Evolutionary conservation across 2,113 vertebrate species (phyloP).

Genomic region (Ariopsis seemanni): DNA sequence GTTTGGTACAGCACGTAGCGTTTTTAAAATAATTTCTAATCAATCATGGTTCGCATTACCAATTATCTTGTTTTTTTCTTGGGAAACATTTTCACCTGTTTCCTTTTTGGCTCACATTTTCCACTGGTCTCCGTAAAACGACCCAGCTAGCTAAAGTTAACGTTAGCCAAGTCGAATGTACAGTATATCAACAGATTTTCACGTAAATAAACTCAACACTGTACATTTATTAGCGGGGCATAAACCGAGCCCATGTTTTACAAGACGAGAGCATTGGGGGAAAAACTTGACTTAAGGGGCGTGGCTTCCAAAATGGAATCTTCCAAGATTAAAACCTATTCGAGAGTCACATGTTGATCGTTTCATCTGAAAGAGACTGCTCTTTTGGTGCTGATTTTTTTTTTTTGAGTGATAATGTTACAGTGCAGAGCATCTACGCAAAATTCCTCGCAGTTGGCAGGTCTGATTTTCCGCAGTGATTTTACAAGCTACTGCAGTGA

Average conservation of each 20-base stretch:
- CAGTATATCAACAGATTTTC: too few relatives aligned
- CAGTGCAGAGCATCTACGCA: not conserved
- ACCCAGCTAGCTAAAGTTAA: too few relatives aligned
- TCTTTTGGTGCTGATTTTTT: not conserved
- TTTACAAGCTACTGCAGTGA: constrained; percentile 9
- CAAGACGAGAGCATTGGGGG: not conserved
- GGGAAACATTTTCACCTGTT: too few relatives aligned
- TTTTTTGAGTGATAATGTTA: not conserved
- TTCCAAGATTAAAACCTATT: not conserved
- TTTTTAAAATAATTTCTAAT: too few relatives aligned
- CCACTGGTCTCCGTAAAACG: too few relatives aligned
- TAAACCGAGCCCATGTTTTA: not conserved
- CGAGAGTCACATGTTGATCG: too few relatives aligned
- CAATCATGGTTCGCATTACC: too few relatives aligned
- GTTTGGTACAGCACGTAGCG: too few relatives aligned
- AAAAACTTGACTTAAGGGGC: not conserved
- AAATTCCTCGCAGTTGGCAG: not conserved
- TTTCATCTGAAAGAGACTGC: not conserved
- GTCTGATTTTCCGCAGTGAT: not conserved
- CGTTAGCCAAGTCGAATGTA: not conserved
- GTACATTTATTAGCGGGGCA: not conserved
- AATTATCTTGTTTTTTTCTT: not conserved
- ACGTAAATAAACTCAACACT: not conserved
- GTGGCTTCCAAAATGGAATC: not conserved
- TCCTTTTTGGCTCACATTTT: too few relatives aligned